Base-by-base conservation (phyloP, 2,113 vertebrate species). In the Pygoscelis antarcticus region DNA sequence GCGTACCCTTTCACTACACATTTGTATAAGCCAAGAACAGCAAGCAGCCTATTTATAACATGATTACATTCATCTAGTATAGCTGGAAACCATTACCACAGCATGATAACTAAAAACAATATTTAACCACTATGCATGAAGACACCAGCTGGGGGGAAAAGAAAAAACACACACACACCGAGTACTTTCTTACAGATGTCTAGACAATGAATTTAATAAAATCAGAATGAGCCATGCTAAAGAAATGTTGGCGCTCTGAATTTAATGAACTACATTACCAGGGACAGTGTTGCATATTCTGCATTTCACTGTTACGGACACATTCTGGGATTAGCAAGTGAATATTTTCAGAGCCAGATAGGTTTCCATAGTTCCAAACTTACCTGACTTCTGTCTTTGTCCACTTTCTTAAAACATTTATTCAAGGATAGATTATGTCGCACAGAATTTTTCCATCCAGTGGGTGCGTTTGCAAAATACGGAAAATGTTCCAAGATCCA, bases 361-460 rank as follows among this genome's bases (percentile, higher is more conserved):
- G 10, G 36, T 64, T 93, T 55, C 49, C 62, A 74, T 3, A 87
- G 58, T 61, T 83, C 68, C 92, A 90, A 85, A 81, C 98, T 98
- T 98, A 99, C 99, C 99, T 99, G 99, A 97, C 99, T 99, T 98
- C 99, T 98, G 98, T 99, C 99, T 98, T 99, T 99, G 97, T 99
- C 99, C 98, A 99, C 99, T 97, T 99, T 99, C 98, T 99, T 99
- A 98, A 99, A 99, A 98, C 99, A 99, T 97, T 99, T 99, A 98
- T 99, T 99, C 97, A 99, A 98, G 7, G 99, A 99, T 72, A 99
- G 98, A 97, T 99, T 99, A 97, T 99, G 99, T 84, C 99, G 98
- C 97, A 99, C 99, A 62, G 99, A 99, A 98, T 99, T 99, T 98
- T 99, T 99, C 99, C 99, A 99, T 97, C 99, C 99, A 80, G 99